Percentiles rank a stretch among this genome's conserved stretches.
These are phyloP conservation scores for Cyprinodon diabolis DNA, from an alignment of 2,797 vertebrate species.

Conservation along the genomic window DNA sequence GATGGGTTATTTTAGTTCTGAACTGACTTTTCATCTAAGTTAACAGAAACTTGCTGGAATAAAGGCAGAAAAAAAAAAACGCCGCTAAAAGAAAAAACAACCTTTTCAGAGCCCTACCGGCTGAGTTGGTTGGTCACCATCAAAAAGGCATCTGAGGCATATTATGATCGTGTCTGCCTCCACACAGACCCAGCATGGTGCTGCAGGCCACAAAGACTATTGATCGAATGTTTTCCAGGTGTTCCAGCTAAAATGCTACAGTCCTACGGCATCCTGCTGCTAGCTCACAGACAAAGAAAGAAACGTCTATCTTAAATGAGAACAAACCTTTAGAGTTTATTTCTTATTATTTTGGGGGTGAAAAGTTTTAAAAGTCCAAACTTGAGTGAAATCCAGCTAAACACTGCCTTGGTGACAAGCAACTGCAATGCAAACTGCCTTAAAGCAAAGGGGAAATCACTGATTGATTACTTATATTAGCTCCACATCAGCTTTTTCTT, in stretches of 20 bases:
- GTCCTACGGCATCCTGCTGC: conserved; percentile 47
- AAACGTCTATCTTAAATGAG: conserved; percentile 1
- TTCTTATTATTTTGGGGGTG: conserved; percentile 1
- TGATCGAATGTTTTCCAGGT: conserved; percentile 59
- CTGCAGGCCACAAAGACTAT: conserved; percentile 66
- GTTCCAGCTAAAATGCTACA: conserved; percentile 42
- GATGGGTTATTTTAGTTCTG: conserved; percentile 17
- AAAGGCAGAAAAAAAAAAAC: conserved; percentile 27
- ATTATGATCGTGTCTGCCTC: conserved; percentile 59
- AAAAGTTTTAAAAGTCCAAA: neutral
- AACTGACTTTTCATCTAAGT: conserved; percentile 34
- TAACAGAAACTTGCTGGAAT: conserved; percentile 28
- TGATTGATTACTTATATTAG: conserved; percentile 18
- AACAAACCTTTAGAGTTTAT: conserved; percentile 12
- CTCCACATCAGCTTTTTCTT: conserved; percentile 15
- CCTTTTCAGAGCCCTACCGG: conserved; percentile 37
- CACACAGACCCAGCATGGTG: conserved; percentile 52
- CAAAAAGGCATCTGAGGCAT: conserved; percentile 46
- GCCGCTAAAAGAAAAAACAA: conserved; percentile 23
- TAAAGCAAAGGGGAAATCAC: conserved; percentile 10
- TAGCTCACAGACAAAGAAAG: conserved; percentile 36
- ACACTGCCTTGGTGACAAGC: conserved; percentile 6
- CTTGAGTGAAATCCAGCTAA: neutral
- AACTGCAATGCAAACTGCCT: conserved; percentile 15
- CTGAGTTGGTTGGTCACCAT: conserved; percentile 30